Conservation (phyloP, 2,888 invertebrate genomes). For the Diplazon laetatorius region DNA sequence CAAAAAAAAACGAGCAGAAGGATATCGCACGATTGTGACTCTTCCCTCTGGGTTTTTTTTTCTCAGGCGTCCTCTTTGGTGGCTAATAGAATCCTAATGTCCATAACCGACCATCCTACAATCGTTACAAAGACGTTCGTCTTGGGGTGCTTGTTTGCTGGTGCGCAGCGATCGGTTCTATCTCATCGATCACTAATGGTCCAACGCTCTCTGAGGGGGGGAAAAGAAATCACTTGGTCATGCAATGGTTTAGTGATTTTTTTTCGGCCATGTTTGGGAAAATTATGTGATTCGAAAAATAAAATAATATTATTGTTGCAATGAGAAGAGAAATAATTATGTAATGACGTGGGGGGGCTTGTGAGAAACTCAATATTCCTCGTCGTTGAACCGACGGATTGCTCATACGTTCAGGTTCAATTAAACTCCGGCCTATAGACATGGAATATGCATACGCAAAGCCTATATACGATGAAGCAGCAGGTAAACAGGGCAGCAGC, state of each 20-base stretch:
- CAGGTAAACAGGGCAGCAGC: constrained; percentile 43
- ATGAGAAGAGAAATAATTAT: too few relatives aligned
- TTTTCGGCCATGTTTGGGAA: too few relatives aligned
- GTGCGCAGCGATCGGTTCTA: constrained; percentile 38
- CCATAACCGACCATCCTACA: constrained; percentile 68
- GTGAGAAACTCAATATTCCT: constrained; percentile 3
- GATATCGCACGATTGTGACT: constrained; percentile 47
- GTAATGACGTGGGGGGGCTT: too few relatives aligned
- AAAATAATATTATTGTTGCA: too few relatives aligned
- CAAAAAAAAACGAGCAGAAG: constrained; percentile 56
- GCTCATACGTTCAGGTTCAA: constrained; percentile 25
- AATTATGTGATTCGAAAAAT: too few relatives aligned
- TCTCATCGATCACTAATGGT: constrained; percentile 43
- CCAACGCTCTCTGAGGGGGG: constrained; percentile 20
- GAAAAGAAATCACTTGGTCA: constrained; percentile 1
- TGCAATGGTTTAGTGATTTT: neutral
- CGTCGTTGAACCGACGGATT: constrained; percentile 11
- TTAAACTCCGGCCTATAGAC: constrained; percentile 17
- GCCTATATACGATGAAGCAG: constrained; percentile 4
- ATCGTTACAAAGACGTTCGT: constrained; percentile 34
- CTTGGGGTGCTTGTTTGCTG: constrained; percentile 10
- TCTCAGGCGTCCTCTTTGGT: constrained; percentile 22
- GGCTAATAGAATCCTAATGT: constrained; percentile 72
- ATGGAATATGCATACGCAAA: constrained; percentile 35
- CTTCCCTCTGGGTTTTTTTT: constrained; percentile 18